phyloP scores from a whole-genome alignment of 1,140 invertebrate genomes.

The Zelostemma sp. region DNA sequence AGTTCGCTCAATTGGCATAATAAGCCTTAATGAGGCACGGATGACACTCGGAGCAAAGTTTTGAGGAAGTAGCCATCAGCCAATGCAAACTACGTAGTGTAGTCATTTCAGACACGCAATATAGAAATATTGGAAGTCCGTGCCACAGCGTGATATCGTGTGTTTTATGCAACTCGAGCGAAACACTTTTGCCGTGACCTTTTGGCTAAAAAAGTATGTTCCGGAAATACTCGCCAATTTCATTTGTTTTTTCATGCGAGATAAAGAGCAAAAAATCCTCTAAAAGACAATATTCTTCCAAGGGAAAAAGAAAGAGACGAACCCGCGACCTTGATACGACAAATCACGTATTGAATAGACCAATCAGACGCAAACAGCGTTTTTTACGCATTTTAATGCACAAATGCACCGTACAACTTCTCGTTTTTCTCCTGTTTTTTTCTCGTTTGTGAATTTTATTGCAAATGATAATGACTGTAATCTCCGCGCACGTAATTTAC shows the following conservation, averaged over 20 bases:
- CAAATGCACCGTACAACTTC: too few relatives aligned
- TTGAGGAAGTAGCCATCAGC: constrained; percentile 23
- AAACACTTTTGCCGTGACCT: constrained; percentile 20
- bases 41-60: not conserved
- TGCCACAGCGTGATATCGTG: constrained; percentile 50
- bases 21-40: not conserved
- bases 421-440: not conserved
- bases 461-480: not conserved
- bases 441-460: not conserved
- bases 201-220: not conserved
- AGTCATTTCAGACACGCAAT: constrained; percentile 58
- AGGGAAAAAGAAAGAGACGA: too few relatives aligned
- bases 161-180: constrained; percentile 18
- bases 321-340: too few relatives aligned
- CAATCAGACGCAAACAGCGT: too few relatives aligned
- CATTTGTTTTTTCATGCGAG: not conserved
- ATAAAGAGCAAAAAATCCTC: not conserved
- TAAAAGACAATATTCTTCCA: not conserved
- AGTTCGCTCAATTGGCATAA: not conserved
- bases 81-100: constrained; percentile 23
- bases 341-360: too few relatives aligned
- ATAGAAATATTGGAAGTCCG: constrained; percentile 46
- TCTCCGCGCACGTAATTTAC: constrained; percentile 9
- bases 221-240: not conserved
- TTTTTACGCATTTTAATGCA: too few relatives aligned